Evolutionary conservation across 2,888 invertebrate genomes (phyloP), one percentile per base, ranked within the genome.

Genomic region (Xanthorhoe designata): DNA sequence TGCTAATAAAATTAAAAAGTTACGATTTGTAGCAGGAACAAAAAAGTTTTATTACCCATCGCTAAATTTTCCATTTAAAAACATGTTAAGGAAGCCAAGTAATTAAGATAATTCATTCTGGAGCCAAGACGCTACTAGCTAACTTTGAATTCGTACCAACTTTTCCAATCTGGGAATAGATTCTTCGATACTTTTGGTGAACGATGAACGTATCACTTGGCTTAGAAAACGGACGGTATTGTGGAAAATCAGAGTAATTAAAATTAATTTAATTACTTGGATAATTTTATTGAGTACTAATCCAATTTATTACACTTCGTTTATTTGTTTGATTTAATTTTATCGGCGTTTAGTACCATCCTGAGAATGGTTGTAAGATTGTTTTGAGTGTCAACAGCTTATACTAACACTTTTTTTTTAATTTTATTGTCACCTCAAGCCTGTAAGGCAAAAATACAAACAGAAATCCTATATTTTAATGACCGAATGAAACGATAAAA

Each of bases 101-200:
- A 79, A 76, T 78, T 77, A 77, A 73, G 76, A 77, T 78, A 74
- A 78, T 77, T 78, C 76, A 78, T 79, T 77, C 74, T 70, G 75
- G 70, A 74, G 73, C 70, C 69, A 73, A 69, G 69, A 75, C 70
- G 71, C 70, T 69, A 67, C 71, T 61, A 65, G 61, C 62, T 64
- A 73, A 73, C 66, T 71, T 73, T 59, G 73, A 72, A 75, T 75
- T 75, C 68, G 71, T 60, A 66, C 64, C 62, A 80, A 79, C 75
- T 79, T 81, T 81, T 78, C 77, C 78, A 80, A 81, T 79, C 77
- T 77, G 60, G 70, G 70, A 76, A 76, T 76, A 73, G 74, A 76
- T 72, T 69, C 71, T 71, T 71, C 71, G 66, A 73, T 75, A 68
- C 73, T 75, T 72, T 74, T 72, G 61, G 70, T 69, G 72, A 74